These are phyloP conservation scores for Echiichthys vipera DNA, from an alignment of 2,797 vertebrate genomes.

Conservation along the genomic window DNA sequence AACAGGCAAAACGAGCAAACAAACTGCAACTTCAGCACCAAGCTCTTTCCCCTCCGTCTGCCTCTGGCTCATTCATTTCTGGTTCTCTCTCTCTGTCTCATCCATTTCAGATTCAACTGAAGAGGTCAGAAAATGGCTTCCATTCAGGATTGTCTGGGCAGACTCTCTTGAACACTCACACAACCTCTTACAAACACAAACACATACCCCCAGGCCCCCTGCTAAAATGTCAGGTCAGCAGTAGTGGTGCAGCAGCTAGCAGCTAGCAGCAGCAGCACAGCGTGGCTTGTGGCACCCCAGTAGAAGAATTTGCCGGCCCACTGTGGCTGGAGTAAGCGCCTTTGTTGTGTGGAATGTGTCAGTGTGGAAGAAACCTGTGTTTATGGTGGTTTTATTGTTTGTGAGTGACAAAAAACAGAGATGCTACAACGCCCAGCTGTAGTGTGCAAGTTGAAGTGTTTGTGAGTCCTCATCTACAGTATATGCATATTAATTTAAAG, in stretches of 20 bases:
- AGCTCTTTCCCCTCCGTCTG: not conserved
- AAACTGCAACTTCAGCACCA: conserved; percentile 55
- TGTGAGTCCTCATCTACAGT: not conserved
- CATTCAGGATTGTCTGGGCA: conserved; percentile 31
- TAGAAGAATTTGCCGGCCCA: conserved; percentile 47
- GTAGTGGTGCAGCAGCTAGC: conserved; percentile 34
- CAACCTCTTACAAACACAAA: conserved; percentile 3
- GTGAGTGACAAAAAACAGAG: conserved; percentile 30
- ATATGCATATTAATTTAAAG: not conserved
- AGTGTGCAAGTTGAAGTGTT: conserved; percentile 7
- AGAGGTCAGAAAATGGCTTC: conserved; percentile 48
- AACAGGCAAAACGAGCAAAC: conserved; percentile 39
- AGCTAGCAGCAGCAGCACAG: conserved; percentile 50
- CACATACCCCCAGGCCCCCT: conserved; percentile 27
- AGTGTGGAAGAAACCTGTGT: conserved; percentile 57
- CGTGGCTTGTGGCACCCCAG: conserved; percentile 29
- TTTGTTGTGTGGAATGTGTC: conserved; percentile 80
- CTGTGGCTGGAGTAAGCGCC: conserved; percentile 36
- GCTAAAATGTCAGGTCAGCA: conserved; percentile 75
- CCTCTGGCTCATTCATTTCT: conserved; percentile 15
- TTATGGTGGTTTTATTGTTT: conserved; percentile 49
- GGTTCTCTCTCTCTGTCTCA: conserved; percentile 17
- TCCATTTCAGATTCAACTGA: conserved; percentile 30
- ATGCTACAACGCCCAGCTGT: not conserved
- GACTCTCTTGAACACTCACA: conserved; percentile 12